phyloP scores from a whole-genome alignment of 2,888 invertebrate genomes.

The Tillus elongatus region DNA sequence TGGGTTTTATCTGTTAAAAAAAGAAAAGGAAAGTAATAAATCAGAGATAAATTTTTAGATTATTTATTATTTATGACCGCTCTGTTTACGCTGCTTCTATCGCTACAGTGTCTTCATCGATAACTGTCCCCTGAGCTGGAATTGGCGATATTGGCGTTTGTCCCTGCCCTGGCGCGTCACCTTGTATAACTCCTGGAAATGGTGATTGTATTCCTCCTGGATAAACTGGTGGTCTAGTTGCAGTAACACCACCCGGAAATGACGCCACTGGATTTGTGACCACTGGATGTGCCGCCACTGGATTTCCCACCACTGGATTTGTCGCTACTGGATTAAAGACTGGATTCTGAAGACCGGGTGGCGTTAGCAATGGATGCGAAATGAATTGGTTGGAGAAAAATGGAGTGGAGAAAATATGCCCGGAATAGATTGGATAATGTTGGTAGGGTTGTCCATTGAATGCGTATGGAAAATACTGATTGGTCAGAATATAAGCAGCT shows the following conservation, averaged over 20 bases:
- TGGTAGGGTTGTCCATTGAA: too few relatives aligned
- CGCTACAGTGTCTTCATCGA: conserved; percentile 1
- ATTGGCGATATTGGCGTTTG: not conserved
- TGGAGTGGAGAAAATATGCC: too few relatives aligned
- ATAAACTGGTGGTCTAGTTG: not conserved
- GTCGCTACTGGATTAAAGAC: too few relatives aligned
- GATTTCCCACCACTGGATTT: not conserved
- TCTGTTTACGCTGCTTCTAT: not conserved
- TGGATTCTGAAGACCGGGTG: not conserved
- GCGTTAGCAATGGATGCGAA: not conserved
- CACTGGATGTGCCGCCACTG: too few relatives aligned
- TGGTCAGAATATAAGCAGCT: too few relatives aligned
- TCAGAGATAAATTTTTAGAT: too few relatives aligned
- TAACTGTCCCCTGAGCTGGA: not conserved
- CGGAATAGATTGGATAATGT: too few relatives aligned
- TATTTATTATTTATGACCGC: too few relatives aligned
- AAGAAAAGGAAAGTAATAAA: too few relatives aligned
- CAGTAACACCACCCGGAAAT: not conserved
- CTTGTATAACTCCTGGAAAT: too few relatives aligned
- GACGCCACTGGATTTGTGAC: not conserved
- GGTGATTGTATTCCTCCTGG: not conserved
- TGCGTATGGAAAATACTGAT: too few relatives aligned
- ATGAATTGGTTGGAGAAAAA: not conserved
- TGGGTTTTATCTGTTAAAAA: too few relatives aligned
- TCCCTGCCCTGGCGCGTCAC: not conserved